Conservation (phyloP, 2,797 vertebrate genomes). For the Bovichtus variegatus region DNA sequence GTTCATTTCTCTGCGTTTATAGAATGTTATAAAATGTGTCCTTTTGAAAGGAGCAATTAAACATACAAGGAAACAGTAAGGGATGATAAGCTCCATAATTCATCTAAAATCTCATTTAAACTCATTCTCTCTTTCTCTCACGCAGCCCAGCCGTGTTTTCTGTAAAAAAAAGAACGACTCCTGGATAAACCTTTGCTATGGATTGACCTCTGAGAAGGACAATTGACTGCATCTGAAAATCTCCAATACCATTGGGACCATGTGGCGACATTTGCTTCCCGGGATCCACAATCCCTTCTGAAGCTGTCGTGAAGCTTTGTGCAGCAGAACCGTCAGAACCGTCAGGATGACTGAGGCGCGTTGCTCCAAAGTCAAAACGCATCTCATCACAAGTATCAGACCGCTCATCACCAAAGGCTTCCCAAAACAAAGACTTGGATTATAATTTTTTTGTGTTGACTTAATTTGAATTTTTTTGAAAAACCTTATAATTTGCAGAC, state of each 20-base stretch:
- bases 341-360: conserved; percentile 50
- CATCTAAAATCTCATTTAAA: neutral
- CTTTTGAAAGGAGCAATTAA: neutral
- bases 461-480: neutral
- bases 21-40: neutral
- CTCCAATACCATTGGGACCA: conserved; percentile 15
- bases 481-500: neutral
- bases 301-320: conserved; percentile 31
- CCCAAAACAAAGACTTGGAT: conserved; percentile 56
- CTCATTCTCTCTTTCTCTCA: conserved; percentile 31
- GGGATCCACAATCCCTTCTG: conserved; percentile 2
- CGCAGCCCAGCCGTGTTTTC: conserved; percentile 48
- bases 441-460: conserved; percentile 38
- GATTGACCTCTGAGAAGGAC: conserved; percentile 48
- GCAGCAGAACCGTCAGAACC: conserved; percentile 3
- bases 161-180: too few species aligned
- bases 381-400: conserved; percentile 35
- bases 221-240: conserved; percentile 45
- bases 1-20: neutral
- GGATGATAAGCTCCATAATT: neutral
- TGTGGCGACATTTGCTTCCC: conserved; percentile 27
- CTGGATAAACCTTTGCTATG: conserved; percentile 53
- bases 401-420: conserved; percentile 39
- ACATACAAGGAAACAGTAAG: neutral
- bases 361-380: conserved; percentile 16